phyloP scores from a whole-genome alignment of 2,113 vertebrate genomes.

The Chaetodon trifascialis region DNA sequence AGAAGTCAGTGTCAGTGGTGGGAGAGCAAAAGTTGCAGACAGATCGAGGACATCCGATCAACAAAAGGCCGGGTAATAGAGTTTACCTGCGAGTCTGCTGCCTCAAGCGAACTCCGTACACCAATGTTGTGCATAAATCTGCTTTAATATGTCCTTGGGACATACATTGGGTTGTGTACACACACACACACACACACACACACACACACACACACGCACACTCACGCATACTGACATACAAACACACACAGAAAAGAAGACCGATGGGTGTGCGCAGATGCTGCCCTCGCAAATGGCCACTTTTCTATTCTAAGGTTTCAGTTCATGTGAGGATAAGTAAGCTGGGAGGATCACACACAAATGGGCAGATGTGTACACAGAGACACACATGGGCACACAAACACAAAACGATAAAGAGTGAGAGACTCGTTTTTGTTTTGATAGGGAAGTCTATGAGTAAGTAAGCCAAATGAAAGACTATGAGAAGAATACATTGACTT shows the following conservation, averaged over 20 bases:
- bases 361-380: background rate
- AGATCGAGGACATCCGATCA: slow-evolving; percentile 25
- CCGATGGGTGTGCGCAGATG: background rate
- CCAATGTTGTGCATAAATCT: slow-evolving; percentile 31
- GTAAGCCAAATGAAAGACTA: slow-evolving; percentile 2
- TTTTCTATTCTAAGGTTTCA: slow-evolving; percentile 43
- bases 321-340: slow-evolving; percentile 23
- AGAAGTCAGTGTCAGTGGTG: background rate
- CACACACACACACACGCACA: slow-evolving; percentile 11
- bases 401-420: background rate
- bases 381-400: background rate
- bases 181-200: background rate
- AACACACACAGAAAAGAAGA: slow-evolving; percentile 15
- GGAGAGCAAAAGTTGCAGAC: background rate
- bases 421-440: background rate
- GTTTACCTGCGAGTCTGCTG: slow-evolving; percentile 33
- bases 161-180: background rate
- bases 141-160: slow-evolving; percentile 26
- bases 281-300: slow-evolving; percentile 33
- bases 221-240: background rate
- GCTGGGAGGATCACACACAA: slow-evolving; percentile 1
- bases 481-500: background rate
- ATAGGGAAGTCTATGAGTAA: slow-evolving; percentile 1
- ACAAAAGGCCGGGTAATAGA: slow-evolving; percentile 24
- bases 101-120: slow-evolving; percentile 18